Percentiles rank a stretch among this genome's conserved stretches.
These are phyloP conservation scores for Hermodice carunculata DNA, from an alignment of 2,888 invertebrate species.

Conservation along the genomic window DNA sequence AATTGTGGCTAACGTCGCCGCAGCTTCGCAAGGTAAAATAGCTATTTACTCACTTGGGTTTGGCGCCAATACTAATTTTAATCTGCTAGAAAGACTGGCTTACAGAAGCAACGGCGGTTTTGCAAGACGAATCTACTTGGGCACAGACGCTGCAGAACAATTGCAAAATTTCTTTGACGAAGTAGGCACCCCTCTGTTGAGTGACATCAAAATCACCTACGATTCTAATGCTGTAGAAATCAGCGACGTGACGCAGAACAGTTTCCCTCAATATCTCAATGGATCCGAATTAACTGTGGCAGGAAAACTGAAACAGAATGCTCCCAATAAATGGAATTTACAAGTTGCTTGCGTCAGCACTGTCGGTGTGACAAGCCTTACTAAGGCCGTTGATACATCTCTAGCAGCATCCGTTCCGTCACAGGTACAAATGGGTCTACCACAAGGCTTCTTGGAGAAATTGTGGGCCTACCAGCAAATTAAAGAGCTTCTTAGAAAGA, in stretches of 20 bases:
- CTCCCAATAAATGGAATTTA: neutral
- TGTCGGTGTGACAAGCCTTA: too few relatives aligned
- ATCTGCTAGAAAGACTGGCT: conserved; percentile 78
- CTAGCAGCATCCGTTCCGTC: too few relatives aligned
- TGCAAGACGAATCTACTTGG: conserved; percentile 81
- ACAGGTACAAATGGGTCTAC: too few relatives aligned
- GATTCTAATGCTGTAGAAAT: conserved; percentile 10
- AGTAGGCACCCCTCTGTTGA: conserved; percentile 79
- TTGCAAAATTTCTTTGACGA: conserved; percentile 76
- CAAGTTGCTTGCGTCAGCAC: conserved; percentile 20
- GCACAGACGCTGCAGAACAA: conserved; percentile 79
- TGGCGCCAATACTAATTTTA: conserved; percentile 78
- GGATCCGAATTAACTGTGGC: conserved; percentile 79
- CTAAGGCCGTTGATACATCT: too few relatives aligned
- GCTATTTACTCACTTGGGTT: conserved; percentile 79
- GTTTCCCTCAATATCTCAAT: conserved; percentile 73
- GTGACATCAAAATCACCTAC: conserved; percentile 72
- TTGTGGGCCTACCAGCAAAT: conserved; percentile 80
- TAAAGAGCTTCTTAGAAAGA: conserved; percentile 76
- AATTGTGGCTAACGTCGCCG: conserved; percentile 55
- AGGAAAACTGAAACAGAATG: conserved; percentile 68
- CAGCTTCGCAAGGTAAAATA: conserved; percentile 39
- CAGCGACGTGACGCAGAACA: conserved; percentile 66
- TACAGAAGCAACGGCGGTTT: conserved; percentile 78
- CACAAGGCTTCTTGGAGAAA: conserved; percentile 72